Evolutionary conservation across 2,797 vertebrate species (phyloP).

Genomic region (Discoglossus pictus): DNA sequence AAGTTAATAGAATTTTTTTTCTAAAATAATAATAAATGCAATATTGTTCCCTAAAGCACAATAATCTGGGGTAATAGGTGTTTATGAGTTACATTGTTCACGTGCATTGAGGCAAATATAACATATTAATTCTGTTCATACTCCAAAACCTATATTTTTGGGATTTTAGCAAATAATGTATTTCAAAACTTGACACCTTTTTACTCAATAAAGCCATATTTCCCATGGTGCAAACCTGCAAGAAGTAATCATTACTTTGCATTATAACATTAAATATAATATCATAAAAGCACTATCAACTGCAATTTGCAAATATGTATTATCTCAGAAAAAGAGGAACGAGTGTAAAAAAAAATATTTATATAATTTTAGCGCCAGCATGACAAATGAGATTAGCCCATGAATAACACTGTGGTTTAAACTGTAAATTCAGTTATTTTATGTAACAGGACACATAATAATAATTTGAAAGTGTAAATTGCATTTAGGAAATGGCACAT

Average conservation of each 20-base stretch:
- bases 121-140: constrained; percentile 19
- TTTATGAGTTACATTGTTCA: constrained; percentile 9
- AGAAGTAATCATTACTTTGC: constrained; percentile 44
- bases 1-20: too few relatives aligned
- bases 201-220: constrained; percentile 19
- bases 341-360: constrained; percentile 21
- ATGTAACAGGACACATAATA: background rate
- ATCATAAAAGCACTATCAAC: constrained; percentile 43
- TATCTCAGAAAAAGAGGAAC: constrained; percentile 21
- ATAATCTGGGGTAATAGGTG: too few relatives aligned
- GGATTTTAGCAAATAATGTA: constrained; percentile 5
- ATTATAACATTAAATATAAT: constrained; percentile 46
- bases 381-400: constrained; percentile 22
- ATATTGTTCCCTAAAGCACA: too few relatives aligned
- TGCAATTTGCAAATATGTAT: constrained; percentile 43
- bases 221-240: constrained; percentile 10
- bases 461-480: constrained; percentile 26
- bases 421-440: constrained; percentile 10
- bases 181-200: constrained; percentile 29
- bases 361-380: constrained; percentile 26
- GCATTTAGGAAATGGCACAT: background rate
- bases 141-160: constrained; percentile 23
- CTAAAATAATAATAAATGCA: too few relatives aligned
- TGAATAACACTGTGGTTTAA: constrained; percentile 15
- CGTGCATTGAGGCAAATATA: constrained; percentile 1